These are phyloP conservation scores for Drosophila busckii DNA, from an alignment of 1,140 invertebrate genomes.

Conservation along the genomic window DNA sequence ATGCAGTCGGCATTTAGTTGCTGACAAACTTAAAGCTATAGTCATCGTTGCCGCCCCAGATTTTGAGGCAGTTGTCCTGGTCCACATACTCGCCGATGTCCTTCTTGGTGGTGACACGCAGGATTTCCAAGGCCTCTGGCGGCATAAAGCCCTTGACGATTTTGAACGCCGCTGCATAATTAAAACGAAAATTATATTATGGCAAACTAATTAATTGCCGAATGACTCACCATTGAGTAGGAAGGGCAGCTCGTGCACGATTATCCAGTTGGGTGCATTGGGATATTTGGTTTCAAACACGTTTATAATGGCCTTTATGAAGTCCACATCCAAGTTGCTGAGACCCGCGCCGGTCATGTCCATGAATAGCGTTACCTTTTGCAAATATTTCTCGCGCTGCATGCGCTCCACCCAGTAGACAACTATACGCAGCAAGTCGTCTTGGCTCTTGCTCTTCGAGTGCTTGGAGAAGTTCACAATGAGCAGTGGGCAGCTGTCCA, in stretches of 20 bases:
- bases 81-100: conserved; percentile 88
- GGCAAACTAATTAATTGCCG: background rate
- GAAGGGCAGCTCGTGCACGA: conserved; percentile 97
- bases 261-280: conserved; percentile 91
- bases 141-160: conserved; percentile 93
- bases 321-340: conserved; percentile 93
- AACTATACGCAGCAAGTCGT: conserved; percentile 87
- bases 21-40: conserved; percentile 79
- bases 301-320: conserved; percentile 89
- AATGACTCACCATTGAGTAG: conserved; percentile 88
- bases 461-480: conserved; percentile 89
- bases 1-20: conserved; percentile 5
- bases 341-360: conserved; percentile 93
- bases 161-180: conserved; percentile 90
- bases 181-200: conserved; percentile 15
- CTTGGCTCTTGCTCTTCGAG: conserved; percentile 85
- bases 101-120: conserved; percentile 91
- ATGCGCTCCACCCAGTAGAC: conserved; percentile 93
- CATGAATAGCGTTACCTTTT: conserved; percentile 91
- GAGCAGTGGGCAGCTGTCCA: conserved; percentile 87
- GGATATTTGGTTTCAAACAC: conserved; percentile 91
- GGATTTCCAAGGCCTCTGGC: conserved; percentile 90
- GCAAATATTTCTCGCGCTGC: conserved; percentile 87
- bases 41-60: conserved; percentile 91
- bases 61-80: conserved; percentile 85